Percentiles rank a stretch among this genome's conserved stretches.
These are phyloP conservation scores for Phylloscopus trochiloides DNA, from an alignment of 2,113 vertebrate genomes.

Conservation along the genomic window DNA sequence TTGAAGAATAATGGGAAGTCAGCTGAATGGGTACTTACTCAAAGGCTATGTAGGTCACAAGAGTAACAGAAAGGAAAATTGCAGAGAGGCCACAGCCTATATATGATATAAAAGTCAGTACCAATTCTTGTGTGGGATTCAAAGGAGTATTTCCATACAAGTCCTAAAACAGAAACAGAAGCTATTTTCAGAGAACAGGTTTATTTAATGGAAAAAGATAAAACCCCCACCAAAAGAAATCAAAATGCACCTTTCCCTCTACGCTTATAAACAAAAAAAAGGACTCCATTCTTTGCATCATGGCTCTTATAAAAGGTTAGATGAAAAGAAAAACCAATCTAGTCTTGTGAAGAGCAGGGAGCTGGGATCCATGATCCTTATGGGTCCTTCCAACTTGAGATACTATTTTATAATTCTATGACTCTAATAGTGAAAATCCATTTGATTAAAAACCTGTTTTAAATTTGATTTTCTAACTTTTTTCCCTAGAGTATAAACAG, in stretches of 20 bases:
- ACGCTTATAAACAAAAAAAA: not conserved
- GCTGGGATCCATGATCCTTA: not conserved
- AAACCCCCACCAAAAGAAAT: rapidly evolving
- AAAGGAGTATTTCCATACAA: constrained; percentile 73
- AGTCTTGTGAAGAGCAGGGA: not conserved
- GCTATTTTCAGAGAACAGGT: not conserved
- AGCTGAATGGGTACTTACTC: constrained; percentile 79
- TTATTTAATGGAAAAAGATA: not conserved
- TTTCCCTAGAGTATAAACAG: not conserved
- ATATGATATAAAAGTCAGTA: constrained; percentile 91
- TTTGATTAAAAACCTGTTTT: not conserved
- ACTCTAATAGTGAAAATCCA: not conserved
- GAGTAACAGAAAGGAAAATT: constrained; percentile 88
- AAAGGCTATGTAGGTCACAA: constrained; percentile 90
- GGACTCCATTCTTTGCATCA: not conserved
- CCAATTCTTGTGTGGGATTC: constrained; percentile 69
- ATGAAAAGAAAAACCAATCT: not conserved
- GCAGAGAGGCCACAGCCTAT: constrained; percentile 93
- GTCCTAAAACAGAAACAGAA: constrained; percentile 75
- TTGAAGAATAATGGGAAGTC: not conserved
- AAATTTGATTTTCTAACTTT: not conserved
- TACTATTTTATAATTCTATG: not conserved
- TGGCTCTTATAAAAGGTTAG: not conserved
- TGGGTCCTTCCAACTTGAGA: not conserved
- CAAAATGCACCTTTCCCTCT: not conserved